Evolutionary conservation across 1,140 invertebrate genomes (phyloP).

Genomic region (Drosophila novamexicana): DNA sequence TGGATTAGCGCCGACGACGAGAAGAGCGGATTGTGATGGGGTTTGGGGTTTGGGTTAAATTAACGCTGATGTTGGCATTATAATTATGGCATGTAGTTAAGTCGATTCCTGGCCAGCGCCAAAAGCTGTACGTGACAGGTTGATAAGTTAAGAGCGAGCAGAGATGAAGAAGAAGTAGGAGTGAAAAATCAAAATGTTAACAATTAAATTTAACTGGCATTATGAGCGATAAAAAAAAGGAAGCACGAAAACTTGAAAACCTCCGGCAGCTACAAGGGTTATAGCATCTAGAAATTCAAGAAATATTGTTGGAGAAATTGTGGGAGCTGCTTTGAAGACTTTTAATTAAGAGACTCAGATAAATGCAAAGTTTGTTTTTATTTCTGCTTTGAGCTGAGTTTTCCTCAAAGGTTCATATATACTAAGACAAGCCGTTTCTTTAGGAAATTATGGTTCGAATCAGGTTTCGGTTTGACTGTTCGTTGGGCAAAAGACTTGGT

Average conservation of each 20-base stretch:
- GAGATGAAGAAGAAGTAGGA: neutral
- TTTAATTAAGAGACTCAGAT: no score
- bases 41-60: slow-evolving; percentile 41
- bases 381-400: no score
- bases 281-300: no score
- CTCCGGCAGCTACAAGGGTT: no score
- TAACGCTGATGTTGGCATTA: slow-evolving; percentile 73
- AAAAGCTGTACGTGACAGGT: slow-evolving; percentile 40
- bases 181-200: slow-evolving; percentile 43
- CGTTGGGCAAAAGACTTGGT: no score
- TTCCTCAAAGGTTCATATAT: no score
- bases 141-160: slow-evolving; percentile 23
- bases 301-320: no score
- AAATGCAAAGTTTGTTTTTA: no score
- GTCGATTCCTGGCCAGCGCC: slow-evolving; percentile 39
- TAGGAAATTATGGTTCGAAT: no score
- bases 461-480: no score
- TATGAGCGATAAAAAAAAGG: neutral
- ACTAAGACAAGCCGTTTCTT: no score
- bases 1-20: slow-evolving; percentile 55
- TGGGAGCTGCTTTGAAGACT: no score
- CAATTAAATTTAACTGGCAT: slow-evolving; percentile 43
- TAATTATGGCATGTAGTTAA: slow-evolving; percentile 74
- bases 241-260: neutral
- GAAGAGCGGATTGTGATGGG: slow-evolving; percentile 23